Base-by-base conservation (phyloP, 1,140 invertebrate genomes). In the Micrasema minimum region DNA sequence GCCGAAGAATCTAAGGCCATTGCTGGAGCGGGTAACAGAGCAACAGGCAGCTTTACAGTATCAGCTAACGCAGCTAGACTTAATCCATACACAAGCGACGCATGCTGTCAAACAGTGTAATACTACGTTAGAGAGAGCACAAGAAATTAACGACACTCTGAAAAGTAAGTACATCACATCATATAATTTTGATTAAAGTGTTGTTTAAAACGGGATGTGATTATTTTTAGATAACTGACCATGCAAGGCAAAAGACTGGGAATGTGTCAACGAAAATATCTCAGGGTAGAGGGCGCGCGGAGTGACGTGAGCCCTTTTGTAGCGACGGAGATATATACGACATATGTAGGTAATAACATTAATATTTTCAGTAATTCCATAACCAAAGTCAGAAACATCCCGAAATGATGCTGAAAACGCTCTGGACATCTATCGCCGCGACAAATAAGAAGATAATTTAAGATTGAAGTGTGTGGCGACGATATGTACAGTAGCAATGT, bases 41-140 rank as follows among this genome's bases (percentile, higher is more conserved):
- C 80, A 94, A 53, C 85, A 91, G 68, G 83, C 87, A 7, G 79
- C 88, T 12, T 86, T 91, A 18, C 81, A 87, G 45, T 82, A 86
- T 31, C 74, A 88, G 0, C 77, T 93, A 9, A 81, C 83, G 0
- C 87, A 90, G n/a, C 84, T 92, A n/a, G 83, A 88, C 20, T 86
- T 89, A 10, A 90, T 94, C 0, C 87, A 91, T 37, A 88, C 86
- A 0, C 89, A 88, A 77, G 95, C 95, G 0, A 89, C 90, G 65
- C 88, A 92, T 65, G 95, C 96, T 20, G 91, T 97, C 0, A 86
- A 90, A 71, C 86, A 90, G 50, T 95, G 93, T 11, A 93, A 96
- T 76, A 90, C 91, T 73, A 96, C 93, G 0, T 84, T 97, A 0
- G 88, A 90, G 76, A 93, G 97, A 79, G 96, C 96, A 1, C 90